A percentile compares a stretch with the other conserved stretches of the same genome.
Evolutionary conservation across 2,797 vertebrate species (phyloP).

Genomic region (Chelmon rostratus): DNA sequence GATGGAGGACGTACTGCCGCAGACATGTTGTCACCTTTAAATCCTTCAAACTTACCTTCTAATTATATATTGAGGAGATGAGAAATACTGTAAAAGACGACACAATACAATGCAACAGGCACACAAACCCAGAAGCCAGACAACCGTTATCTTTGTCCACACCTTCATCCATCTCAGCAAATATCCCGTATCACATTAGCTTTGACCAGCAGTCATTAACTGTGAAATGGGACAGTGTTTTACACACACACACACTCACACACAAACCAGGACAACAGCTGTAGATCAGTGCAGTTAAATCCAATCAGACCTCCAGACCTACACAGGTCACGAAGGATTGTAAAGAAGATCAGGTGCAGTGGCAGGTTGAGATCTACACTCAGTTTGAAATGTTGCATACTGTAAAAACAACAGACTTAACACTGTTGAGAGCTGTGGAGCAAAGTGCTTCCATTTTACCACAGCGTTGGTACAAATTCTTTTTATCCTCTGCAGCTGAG

Average conservation of each 20-base stretch:
- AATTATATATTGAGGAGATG: neutral
- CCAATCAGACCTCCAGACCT: conserved; percentile 16
- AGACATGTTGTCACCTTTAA: conserved; percentile 36
- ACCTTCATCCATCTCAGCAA: conserved; percentile 29
- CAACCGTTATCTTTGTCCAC: conserved; percentile 39
- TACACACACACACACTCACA: conserved; percentile 15
- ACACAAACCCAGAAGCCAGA: conserved; percentile 20
- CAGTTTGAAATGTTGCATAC: neutral
- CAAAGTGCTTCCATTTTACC: neutral
- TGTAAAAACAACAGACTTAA: neutral
- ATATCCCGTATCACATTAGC: conserved; percentile 46
- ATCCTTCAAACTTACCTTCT: conserved; percentile 10
- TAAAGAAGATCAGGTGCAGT: conserved; percentile 4
- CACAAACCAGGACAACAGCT: conserved; percentile 19
- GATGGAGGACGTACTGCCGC: neutral
- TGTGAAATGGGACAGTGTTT: neutral
- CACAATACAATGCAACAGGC: conserved; percentile 2
- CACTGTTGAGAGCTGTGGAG: neutral
- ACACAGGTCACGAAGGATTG: neutral
- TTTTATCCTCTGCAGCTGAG: neutral
- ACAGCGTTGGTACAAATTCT: neutral
- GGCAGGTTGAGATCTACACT: conserved; percentile 10
- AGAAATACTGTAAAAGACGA: neutral
- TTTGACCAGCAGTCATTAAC: conserved; percentile 50
- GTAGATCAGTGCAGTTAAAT: conserved; percentile 17